Evolutionary conservation across 53 echinoderm and acorn worm species (phyloP), one percentile per base, ranked within the genome.

Genomic region (Hippasteria phrygiana): DNA sequence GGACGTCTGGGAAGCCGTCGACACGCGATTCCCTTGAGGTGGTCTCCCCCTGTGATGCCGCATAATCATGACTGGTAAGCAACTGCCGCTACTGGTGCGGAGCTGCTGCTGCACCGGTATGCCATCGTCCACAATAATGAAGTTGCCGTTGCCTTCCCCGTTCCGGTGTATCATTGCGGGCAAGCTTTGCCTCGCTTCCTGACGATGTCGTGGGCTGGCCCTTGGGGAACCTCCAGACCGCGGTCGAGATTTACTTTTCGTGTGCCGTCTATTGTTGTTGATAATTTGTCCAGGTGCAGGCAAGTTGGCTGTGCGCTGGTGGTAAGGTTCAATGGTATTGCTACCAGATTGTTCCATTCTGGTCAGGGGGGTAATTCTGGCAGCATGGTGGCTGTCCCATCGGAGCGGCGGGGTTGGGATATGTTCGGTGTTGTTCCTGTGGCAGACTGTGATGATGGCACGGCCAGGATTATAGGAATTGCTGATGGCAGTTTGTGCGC

Each of bases 331-430:
- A 73, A 62, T 36, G 35, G 43, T 32, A 70, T 37, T 87, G 35
- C 88, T 34, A 28, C 85, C 85, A 24, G 85, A 71, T 51, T 85
- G 69, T 47, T 85, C 85, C 85, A 85, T 85, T 85, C 85, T 69
- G 53, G 85, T 47, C 39, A 85, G 40, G 71, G 85, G 71, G 85
- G 69, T 69, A 22, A 70, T 51, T 71, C 85, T 33, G 35, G 89
- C 88, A 2, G 93, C 88, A 78, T 93, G 90, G 64, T 91, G 95
- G 53, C 95, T 95, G 81, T 95, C 95, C 95, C 95, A 95, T 82
- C 95, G 88, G 51, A 90, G 87, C 17, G 95, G 95, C 40, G 95
- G 95, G 32, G 87, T 83, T 0, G 95, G 95, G 12, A 93, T 80
- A 29, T 93, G 90, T 20, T 91, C 88, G 22, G 46, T 85, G 73